Evolutionary conservation across 2,888 invertebrate species (phyloP), one percentile per base, ranked within the genome.

Genomic region (Eilema griseolum): DNA sequence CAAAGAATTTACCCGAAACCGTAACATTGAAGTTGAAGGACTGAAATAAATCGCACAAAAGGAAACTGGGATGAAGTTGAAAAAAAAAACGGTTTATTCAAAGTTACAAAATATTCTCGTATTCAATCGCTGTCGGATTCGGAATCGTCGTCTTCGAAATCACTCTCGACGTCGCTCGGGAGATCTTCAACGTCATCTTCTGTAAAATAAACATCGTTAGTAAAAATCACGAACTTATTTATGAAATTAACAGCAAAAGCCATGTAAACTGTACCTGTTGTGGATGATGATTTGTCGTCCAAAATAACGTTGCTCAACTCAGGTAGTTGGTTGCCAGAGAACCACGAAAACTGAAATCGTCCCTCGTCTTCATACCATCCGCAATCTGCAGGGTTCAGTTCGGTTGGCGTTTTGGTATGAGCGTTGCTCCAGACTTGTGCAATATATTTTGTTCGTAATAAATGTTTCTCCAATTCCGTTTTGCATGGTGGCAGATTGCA

Each of bases 401-500:
- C 31, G 31, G 31, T 31, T 31, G 31, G 31, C 31, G 31, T 31
- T 31, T 31, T 31, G 31, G 31, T 31, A 31, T 31, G 31, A 31
- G 31, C 31, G 31, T 31, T 31, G 31, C 7, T 31, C 31, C 31
- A 31, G 31, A 31, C 31, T 31, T 31, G 31, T 31, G 31, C 31
- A 31, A 31, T 31, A 31, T 31, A 31, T 31, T 31, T 31, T 31
- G 31, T 31, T 31, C 31, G 31, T 31, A 31, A 31, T 31, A 31
- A 31, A 31, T 31, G 31, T 31, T 31, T 31, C 57, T 61, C 56
- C 41, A 70, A 67, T 56, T 69, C 72, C 67, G 69, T 56, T 70
- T 70, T 52, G 64, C 72, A 73, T 61, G 70, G 73, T 70, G 70
- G 67, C 61, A 70, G 46, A 61, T 73, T 73, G 67, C 73, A 73